phyloP scores from a whole-genome alignment of 1,140 invertebrate genomes.

The Coptotermes formosanus region DNA sequence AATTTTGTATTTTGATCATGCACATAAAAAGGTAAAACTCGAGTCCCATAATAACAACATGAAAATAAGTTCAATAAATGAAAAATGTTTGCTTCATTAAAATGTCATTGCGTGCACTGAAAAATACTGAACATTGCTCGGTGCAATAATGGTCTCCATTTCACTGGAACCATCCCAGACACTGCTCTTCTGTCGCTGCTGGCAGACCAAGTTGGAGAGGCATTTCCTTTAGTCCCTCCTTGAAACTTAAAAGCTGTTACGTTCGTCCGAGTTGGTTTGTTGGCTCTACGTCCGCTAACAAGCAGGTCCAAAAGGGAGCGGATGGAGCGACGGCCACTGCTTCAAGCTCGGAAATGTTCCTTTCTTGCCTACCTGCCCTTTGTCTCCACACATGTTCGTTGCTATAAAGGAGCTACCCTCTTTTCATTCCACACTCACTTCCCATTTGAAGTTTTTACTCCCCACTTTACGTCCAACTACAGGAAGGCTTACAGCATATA shows the following conservation, averaged over 20 bases:
- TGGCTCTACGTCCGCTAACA: background rate
- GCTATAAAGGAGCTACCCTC: background rate
- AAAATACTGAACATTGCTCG: no score
- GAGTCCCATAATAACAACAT: no score
- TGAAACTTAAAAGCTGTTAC: constrained; percentile 16
- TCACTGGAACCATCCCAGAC: no score
- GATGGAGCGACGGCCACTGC: background rate
- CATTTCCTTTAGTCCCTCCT: background rate
- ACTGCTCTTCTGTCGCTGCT: background rate
- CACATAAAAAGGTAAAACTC: no score
- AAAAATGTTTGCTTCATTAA: no score
- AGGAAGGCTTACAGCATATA: no score
- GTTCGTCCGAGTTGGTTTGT: background rate
- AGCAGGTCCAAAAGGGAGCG: background rate
- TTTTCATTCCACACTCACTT: background rate
- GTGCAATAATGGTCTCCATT: no score
- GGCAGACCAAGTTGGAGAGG: background rate
- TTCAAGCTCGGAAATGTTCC: background rate
- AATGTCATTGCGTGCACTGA: no score
- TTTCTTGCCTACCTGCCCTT: background rate
- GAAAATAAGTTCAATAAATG: no score
- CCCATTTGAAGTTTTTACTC: background rate
- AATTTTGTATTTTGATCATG: no score
- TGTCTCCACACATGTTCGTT: background rate
- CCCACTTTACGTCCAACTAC: background rate